Conservation (phyloP, 2,888 invertebrate genomes). For the Mimumesa dahlbomi region DNA sequence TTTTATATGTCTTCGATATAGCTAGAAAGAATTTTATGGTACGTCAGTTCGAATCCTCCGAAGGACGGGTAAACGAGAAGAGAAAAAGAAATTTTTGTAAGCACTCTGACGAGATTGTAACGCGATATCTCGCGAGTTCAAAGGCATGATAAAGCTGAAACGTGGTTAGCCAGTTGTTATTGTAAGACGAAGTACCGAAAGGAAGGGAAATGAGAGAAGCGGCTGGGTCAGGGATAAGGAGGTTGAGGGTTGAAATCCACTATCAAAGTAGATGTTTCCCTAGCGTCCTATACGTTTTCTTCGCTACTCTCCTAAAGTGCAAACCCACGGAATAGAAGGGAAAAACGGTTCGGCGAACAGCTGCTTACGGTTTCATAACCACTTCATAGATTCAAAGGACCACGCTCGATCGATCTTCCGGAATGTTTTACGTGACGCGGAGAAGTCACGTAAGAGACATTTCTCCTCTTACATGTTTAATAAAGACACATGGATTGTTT, state of each 20-base stretch:
- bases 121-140: conserved; percentile 30
- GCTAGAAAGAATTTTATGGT: conserved; percentile 20
- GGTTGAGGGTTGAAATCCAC: conserved; percentile 65
- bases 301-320: conserved; percentile 67
- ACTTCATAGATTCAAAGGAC: conserved; percentile 56
- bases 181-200: conserved; percentile 27
- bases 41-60: conserved; percentile 4
- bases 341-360: conserved; percentile 45
- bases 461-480: no score
- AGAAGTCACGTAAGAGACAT: no score
- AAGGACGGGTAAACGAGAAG: no score
- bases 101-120: conserved; percentile 19
- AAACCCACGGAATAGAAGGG: conserved; percentile 57
- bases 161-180: conserved; percentile 50
- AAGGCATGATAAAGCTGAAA: conserved; percentile 38
- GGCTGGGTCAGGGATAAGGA: conserved; percentile 41
- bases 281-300: conserved; percentile 70
- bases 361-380: conserved; percentile 60
- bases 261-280: conserved; percentile 72
- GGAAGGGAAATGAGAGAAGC: conserved; percentile 23
- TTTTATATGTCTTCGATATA: conserved; percentile 8
- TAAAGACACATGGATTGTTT: background rate
- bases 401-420: conserved; percentile 25
- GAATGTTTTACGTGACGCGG: conserved; percentile 14
- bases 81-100: background rate